Evolutionary conservation across 2,797 vertebrate genomes (phyloP).

Genomic region (Alcedo atthis): DNA sequence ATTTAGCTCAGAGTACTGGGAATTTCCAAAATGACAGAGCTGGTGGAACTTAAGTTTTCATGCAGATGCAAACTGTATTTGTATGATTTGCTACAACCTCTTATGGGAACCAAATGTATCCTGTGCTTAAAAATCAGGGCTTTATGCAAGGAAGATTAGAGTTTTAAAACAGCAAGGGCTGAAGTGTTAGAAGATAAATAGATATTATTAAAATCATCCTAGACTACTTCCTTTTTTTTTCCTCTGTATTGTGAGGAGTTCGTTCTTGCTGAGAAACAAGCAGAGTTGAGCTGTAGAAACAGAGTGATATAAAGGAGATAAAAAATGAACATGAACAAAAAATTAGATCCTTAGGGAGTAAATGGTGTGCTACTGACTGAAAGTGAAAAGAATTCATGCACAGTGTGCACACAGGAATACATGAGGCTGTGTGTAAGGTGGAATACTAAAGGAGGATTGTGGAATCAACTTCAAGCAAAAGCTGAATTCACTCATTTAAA

Average conservation of each 20-base stretch:
- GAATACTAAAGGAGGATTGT: neutral
- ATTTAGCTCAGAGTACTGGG: slow-evolving; percentile 37
- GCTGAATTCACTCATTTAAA: neutral
- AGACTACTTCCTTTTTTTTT: slow-evolving; percentile 13
- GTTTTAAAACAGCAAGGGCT: slow-evolving; percentile 20
- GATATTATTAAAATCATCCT: slow-evolving; percentile 29
- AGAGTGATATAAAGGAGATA: neutral
- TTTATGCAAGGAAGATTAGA: neutral
- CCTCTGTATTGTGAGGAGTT: neutral
- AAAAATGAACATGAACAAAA: neutral
- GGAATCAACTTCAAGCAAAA: neutral
- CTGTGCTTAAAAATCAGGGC: slow-evolving; percentile 1
- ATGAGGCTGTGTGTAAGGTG: fast-evolving
- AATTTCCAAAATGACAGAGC: slow-evolving; percentile 21
- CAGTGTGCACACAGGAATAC: neutral
- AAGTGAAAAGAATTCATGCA: neutral
- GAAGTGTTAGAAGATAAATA: slow-evolving; percentile 19
- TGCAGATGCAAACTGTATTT: neutral
- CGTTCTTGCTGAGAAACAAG: neutral
- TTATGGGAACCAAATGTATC: neutral
- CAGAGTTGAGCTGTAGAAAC: neutral
- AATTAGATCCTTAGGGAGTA: neutral
- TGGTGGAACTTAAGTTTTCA: slow-evolving; percentile 5
- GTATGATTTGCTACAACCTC: slow-evolving; percentile 20
- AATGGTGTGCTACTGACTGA: neutral